Evolutionary conservation across 2,113 vertebrate species (phyloP).

Genomic region (Rattus rattus): DNA sequence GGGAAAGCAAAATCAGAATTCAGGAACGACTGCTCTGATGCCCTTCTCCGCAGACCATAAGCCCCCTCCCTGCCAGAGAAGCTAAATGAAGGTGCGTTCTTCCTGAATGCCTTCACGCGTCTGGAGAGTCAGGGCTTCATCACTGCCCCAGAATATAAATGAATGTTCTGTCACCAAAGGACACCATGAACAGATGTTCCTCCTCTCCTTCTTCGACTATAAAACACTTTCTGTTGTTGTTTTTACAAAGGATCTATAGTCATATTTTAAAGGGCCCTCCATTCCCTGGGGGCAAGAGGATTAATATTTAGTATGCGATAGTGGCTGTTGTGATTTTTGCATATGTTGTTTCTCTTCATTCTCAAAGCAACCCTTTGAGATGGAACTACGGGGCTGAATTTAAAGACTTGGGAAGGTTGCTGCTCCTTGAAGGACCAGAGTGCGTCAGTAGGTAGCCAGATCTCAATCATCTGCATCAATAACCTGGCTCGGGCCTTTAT

Average conservation of each 20-base stretch:
- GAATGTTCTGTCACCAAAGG: slow-evolving; percentile 61
- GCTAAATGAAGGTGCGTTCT: slow-evolving; percentile 33
- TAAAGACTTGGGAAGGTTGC: neutral
- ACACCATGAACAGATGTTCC: slow-evolving; percentile 63
- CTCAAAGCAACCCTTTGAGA: slow-evolving; percentile 10
- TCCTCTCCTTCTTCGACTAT: slow-evolving; percentile 47
- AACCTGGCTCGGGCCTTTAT: neutral
- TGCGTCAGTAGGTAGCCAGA: too few species aligned
- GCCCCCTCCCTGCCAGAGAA: neutral
- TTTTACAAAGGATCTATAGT: slow-evolving; percentile 37
- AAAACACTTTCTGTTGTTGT: slow-evolving; percentile 64
- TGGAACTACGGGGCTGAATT: neutral
- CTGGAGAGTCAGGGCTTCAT: slow-evolving; percentile 53
- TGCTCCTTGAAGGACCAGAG: neutral
- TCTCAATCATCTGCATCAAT: neutral
- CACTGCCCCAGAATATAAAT: slow-evolving; percentile 64
- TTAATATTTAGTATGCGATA: slow-evolving; percentile 51
- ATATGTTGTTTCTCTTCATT: slow-evolving; percentile 52
- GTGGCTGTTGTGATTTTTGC: slow-evolving; percentile 18
- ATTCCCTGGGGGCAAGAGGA: neutral
- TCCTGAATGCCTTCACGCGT: neutral
- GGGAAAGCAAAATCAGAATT: slow-evolving; percentile 54
- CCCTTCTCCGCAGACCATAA: neutral
- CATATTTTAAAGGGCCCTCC: slow-evolving; percentile 49
- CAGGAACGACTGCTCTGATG: neutral